These are phyloP conservation scores for Collichthys lucidus DNA, from an alignment of 2,113 vertebrate genomes.

Conservation along the genomic window DNA sequence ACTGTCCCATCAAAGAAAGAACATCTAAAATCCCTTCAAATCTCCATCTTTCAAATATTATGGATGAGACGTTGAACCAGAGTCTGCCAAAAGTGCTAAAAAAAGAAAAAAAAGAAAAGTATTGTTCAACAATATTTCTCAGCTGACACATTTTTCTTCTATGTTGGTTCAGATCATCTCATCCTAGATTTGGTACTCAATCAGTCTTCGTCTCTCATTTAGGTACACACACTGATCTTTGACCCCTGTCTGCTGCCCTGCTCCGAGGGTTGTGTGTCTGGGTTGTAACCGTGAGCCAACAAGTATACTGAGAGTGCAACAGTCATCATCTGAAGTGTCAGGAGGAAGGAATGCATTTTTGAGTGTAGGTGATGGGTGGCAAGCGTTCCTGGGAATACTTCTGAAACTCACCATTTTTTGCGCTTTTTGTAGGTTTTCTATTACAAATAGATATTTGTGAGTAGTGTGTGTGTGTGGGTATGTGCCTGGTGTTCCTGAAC, in stretches of 20 bases:
- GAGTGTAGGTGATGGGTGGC: neutral
- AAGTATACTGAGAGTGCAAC: slow-evolving; percentile 39
- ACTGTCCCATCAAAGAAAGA: neutral
- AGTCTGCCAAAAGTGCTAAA: neutral
- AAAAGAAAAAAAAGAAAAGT: neutral
- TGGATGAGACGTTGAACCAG: neutral
- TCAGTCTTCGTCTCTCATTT: slow-evolving; percentile 48
- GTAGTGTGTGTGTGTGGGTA: neutral
- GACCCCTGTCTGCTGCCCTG: slow-evolving; percentile 58
- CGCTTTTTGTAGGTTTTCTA: neutral
- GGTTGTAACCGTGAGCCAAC: slow-evolving; percentile 37
- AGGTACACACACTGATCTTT: slow-evolving; percentile 41
- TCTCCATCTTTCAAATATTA: neutral
- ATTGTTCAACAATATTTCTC: neutral
- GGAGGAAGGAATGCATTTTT: slow-evolving; percentile 14
- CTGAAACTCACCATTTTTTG: neutral
- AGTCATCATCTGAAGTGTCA: slow-evolving; percentile 41
- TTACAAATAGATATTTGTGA: neutral
- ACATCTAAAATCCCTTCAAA: neutral
- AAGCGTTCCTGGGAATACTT: neutral
- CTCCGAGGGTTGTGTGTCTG: slow-evolving; percentile 28
- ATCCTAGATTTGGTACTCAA: slow-evolving; percentile 23
- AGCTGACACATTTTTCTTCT: neutral
- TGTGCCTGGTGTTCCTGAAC: slow-evolving; percentile 30
- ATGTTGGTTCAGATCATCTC: slow-evolving; percentile 23